phyloP scores from a whole-genome alignment of 2,797 vertebrate species.

The Enteromius paludinosus region DNA sequence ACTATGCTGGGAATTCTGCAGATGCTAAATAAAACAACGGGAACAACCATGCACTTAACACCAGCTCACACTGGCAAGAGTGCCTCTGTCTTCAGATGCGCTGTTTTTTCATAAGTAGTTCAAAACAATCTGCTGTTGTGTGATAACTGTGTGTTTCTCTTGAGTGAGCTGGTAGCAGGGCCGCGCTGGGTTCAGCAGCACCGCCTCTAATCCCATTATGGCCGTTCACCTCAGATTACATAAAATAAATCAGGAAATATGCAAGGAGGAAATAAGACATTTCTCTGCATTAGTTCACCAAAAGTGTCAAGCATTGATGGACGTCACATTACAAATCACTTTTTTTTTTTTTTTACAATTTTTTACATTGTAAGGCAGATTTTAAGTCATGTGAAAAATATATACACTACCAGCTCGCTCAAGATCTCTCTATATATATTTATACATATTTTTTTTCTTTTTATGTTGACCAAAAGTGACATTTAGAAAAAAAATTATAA shows the following conservation, averaged over 20 bases:
- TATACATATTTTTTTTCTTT: not conserved
- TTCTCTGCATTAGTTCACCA: conserved; percentile 43
- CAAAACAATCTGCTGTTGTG: conserved; percentile 76
- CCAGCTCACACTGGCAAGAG: conserved; percentile 59
- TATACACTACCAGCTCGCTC: not conserved
- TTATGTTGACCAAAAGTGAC: not conserved
- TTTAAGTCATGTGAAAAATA: not conserved
- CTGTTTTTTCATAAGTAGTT: conserved; percentile 54
- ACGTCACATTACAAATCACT: not conserved
- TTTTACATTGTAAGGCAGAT: not conserved
- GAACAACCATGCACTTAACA: conserved; percentile 65
- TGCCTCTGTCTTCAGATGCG: conserved; percentile 59
- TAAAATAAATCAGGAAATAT: conserved; percentile 40
- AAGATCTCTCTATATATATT: not conserved
- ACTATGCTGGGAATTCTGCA: conserved; percentile 65
- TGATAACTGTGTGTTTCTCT: conserved; percentile 75
- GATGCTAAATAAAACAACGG: conserved; percentile 64
- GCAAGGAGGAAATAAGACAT: conserved; percentile 54
- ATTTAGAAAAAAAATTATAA: not conserved
- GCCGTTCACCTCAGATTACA: conserved; percentile 64
- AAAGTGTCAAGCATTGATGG: conserved; percentile 17
- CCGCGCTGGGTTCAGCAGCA: conserved; percentile 57
- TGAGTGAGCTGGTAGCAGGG: conserved; percentile 58
- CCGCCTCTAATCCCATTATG: conserved; percentile 62
- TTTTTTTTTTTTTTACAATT: too few relatives aligned